Base-by-base conservation (phyloP, 2,888 invertebrate genomes). In the Dryobota labecula region DNA sequence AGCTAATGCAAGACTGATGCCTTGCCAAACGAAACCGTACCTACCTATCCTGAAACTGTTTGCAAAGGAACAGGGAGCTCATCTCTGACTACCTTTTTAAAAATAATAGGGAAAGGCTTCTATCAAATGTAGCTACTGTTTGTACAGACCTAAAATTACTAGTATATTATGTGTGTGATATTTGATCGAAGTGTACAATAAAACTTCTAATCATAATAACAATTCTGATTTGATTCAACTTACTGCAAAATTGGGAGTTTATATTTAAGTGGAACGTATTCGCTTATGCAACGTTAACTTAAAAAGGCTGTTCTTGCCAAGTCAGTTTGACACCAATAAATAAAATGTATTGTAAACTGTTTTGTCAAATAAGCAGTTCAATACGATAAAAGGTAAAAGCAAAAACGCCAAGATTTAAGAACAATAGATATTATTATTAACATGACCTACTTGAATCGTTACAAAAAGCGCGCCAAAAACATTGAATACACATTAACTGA, bases 391-490 rank as follows among this genome's bases (percentile, higher is more conserved):
- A 43, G 1, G 15, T 18, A 45, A 47, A 15, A 30, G 2, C 6
- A 24, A 27, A 45, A n/a, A 27, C 7, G 27, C 0, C 0, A 24
- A 56, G 1, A 49, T n/a, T 30, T 11, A 36, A 5, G 3, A 27
- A 47, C 7, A 20, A 38, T 9, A 5, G 0, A 18, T 9, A 0
- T n/a, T 56, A 43, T 20, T 36, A 38, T n/a, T 47, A 47, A 18
- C 7, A 15, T 58, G 51, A 30, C 13, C 13, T 33, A 18, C 41
- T 67, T 5, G 15, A 36, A n/a, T 20, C 2, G 8, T 36, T 20
- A 33, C 4, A 36, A 74, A 76, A 76, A 70, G 45, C 53, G 60
- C 77, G 74, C 70, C 70, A 76, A 76, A 47, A 58, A 20, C 7
- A 38, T 45, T 43, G 20, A 49, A 61, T 30, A 53, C 36, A 56